Conservation (phyloP, 2,797 vertebrate species). For the Monodelphis domestica region DNA sequence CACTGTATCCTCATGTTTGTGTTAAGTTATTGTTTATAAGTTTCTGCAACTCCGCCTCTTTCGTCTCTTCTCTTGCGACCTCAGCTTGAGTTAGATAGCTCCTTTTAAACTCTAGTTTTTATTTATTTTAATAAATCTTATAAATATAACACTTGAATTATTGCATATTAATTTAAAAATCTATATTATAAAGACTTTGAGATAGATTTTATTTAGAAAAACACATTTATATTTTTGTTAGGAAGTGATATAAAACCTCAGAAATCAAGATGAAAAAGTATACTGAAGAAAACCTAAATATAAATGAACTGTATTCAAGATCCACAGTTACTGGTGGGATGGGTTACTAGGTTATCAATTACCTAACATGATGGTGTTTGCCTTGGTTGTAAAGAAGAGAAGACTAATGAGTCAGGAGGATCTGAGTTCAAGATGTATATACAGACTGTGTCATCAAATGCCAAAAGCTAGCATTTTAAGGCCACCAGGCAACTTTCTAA, state of each 20-base stretch:
- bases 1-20: no score
- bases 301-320: conserved; percentile 8
- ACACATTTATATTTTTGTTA: background rate
- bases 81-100: no score
- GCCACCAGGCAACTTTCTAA: background rate
- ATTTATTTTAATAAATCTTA: no score
- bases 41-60: no score
- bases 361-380: background rate
- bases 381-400: background rate
- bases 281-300: conserved; percentile 8
- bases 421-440: background rate
- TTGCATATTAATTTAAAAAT: no score
- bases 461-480: background rate
- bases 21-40: no score
- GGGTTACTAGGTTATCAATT: background rate
- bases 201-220: background rate
- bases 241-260: background rate
- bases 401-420: background rate
- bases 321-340: background rate
- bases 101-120: no score
- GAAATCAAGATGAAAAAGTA: background rate
- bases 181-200: background rate
- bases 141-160: no score
- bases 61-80: no score
- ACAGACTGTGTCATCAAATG: background rate